Conservation (phyloP, 2,888 invertebrate species). For the Minunthozetes semirufus region DNA sequence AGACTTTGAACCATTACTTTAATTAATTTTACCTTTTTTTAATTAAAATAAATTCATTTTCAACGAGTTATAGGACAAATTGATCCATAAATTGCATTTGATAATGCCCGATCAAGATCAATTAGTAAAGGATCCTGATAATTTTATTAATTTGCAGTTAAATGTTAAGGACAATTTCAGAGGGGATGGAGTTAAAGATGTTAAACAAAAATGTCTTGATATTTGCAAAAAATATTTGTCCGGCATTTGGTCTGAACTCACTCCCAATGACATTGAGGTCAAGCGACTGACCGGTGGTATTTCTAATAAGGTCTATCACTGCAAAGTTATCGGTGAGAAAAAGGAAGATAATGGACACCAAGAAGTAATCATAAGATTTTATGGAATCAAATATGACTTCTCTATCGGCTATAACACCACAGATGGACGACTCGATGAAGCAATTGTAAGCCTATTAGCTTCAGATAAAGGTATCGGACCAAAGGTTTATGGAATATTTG, state of each 20-base stretch:
- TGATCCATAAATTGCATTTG: too few relatives aligned
- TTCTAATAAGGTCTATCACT: conserved; percentile 11
- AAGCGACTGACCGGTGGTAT: conserved; percentile 16
- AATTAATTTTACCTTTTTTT: too few relatives aligned
- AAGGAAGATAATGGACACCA: background rate
- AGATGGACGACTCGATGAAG: background rate
- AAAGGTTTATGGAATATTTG: conserved; percentile 87
- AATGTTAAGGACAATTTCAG: too few relatives aligned
- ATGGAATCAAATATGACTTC: background rate
- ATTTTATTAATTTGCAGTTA: too few relatives aligned
- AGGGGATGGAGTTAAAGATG: background rate
- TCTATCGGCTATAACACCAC: background rate
- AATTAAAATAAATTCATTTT: too few relatives aligned
- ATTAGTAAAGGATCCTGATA: too few relatives aligned
- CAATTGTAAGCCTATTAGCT: background rate
- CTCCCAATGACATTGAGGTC: background rate
- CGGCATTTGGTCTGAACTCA: background rate
- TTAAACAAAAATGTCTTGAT: background rate
- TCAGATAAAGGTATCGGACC: conserved; percentile 62
- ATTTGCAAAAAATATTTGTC: background rate
- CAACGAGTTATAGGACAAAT: too few relatives aligned
- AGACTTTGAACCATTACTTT: too few relatives aligned
- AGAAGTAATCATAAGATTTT: conserved; percentile 24
- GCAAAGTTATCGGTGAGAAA: background rate
- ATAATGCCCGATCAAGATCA: too few relatives aligned